These are phyloP conservation scores for Ormia ochracea DNA, from an alignment of 2,888 invertebrate species.

Conservation along the genomic window DNA sequence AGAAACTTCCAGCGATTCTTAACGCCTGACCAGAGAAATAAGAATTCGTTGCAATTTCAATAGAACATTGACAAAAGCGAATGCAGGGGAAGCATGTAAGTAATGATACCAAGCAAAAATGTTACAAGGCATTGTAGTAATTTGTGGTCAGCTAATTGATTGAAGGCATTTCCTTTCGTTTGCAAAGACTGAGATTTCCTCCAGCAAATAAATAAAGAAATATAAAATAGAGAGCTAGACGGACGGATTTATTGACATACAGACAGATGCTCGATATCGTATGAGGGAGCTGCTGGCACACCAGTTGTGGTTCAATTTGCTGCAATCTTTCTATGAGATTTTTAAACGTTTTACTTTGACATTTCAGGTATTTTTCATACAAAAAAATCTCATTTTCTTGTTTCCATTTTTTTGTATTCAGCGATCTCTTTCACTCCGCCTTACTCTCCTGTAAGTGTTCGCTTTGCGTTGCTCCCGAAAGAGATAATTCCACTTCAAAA, in stretches of 20 bases:
- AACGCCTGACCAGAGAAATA: background rate
- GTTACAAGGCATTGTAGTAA: slow-evolving; percentile 77
- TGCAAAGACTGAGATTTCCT: slow-evolving; percentile 55
- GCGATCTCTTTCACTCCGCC: background rate
- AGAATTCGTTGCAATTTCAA: background rate
- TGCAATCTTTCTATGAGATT: slow-evolving; percentile 61
- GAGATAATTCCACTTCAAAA: slow-evolving; percentile 54
- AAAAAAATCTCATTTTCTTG: slow-evolving; percentile 19
- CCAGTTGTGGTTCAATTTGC: slow-evolving; percentile 42
- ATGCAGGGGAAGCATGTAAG: background rate
- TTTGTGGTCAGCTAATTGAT: slow-evolving; percentile 77
- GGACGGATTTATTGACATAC: slow-evolving; percentile 10
- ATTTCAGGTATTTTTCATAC: slow-evolving; percentile 54
- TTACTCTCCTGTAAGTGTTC: slow-evolving; percentile 5
- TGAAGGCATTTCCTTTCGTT: slow-evolving; percentile 77
- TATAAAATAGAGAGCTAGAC: slow-evolving; percentile 17
- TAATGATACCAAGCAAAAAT: slow-evolving; percentile 64
- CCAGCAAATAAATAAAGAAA: slow-evolving; percentile 39
- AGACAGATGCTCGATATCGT: slow-evolving; percentile 23
- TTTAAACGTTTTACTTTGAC: slow-evolving; percentile 62
- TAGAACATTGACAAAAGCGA: background rate
- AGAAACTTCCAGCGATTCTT: slow-evolving; percentile 18
- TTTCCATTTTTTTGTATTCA: slow-evolving; percentile 27
- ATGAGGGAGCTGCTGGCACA: slow-evolving; percentile 17
- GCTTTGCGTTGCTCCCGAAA: slow-evolving; percentile 47